phyloP scores from a whole-genome alignment of 2,797 vertebrate species.

The Rhincodon typus region DNA sequence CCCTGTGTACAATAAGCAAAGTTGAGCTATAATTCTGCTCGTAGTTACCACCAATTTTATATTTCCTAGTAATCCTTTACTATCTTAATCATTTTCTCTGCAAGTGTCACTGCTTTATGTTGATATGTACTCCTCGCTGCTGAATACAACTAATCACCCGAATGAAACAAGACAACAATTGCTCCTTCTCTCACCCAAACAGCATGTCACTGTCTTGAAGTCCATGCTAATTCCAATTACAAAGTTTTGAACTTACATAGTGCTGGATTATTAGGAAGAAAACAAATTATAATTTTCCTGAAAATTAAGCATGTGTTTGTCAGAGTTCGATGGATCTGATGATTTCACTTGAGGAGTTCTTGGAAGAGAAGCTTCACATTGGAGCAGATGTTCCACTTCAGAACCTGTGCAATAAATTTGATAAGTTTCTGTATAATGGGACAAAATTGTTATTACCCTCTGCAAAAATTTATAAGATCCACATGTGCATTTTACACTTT shows the following conservation, averaged over 20 bases:
- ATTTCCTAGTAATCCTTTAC: neutral
- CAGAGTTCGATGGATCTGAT: neutral
- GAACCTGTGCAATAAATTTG: neutral
- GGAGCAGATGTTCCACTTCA: neutral
- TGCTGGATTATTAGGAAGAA: neutral
- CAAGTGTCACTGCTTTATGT: neutral
- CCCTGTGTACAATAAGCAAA: neutral
- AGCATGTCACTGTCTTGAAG: no score
- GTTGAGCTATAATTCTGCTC: neutral
- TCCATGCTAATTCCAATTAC: neutral
- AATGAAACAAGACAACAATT: no score
- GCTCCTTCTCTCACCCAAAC: neutral
- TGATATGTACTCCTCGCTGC: neutral
- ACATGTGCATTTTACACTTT: neutral
- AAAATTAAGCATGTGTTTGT: neutral
- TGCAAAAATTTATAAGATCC: neutral
- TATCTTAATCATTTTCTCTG: neutral
- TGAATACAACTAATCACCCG: neutral
- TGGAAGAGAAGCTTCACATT: neutral
- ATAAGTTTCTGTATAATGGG: neutral
- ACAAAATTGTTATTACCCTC: neutral
- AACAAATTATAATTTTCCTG: neutral
- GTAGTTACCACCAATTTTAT: neutral
- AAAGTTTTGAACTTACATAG: neutral
- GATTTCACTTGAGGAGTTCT: neutral